These are phyloP conservation scores for Hucho hucho DNA, from an alignment of 2,113 vertebrate genomes.

Conservation along the genomic window DNA sequence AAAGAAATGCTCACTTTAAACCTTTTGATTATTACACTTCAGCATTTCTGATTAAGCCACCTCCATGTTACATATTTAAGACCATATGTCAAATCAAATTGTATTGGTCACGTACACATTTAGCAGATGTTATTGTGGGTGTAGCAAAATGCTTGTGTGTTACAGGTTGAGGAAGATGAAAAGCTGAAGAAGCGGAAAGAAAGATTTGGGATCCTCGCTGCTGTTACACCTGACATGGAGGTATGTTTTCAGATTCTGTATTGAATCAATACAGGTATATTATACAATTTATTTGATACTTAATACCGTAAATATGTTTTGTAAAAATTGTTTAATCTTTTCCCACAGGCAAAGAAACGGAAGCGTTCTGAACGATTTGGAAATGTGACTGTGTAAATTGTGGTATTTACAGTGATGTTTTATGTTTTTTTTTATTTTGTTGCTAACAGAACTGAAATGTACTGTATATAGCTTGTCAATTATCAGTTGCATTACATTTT, in stretches of 20 bases:
- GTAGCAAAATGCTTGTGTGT: neutral
- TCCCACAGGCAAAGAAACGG: slow-evolving; percentile 86
- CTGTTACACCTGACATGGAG: slow-evolving; percentile 77
- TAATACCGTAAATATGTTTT: neutral
- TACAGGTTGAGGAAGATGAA: slow-evolving; percentile 87
- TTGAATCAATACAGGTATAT: neutral
- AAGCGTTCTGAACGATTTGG: slow-evolving; percentile 90
- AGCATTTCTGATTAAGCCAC: neutral
- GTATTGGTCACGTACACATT: too few species aligned
- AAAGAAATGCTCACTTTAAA: neutral
- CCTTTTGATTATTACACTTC: neutral
- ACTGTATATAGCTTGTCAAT: slow-evolving; percentile 37
- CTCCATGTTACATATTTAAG: neutral
- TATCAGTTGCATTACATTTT: slow-evolving; percentile 60
- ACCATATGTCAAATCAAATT: neutral
- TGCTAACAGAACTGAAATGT: slow-evolving; percentile 19
- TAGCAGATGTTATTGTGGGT: too few species aligned
- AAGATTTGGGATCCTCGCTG: slow-evolving; percentile 81
- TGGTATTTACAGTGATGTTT: neutral
- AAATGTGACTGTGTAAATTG: slow-evolving; percentile 72
- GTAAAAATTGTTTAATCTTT: slow-evolving; percentile 26
- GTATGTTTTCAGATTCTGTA: slow-evolving; percentile 50
- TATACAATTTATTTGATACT: too few species aligned
- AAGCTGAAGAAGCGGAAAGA: slow-evolving; percentile 95
- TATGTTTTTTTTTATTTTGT: slow-evolving; percentile 14